phyloP scores from a whole-genome alignment of 2,797 vertebrate species.

The Neostethus bicornis region DNA sequence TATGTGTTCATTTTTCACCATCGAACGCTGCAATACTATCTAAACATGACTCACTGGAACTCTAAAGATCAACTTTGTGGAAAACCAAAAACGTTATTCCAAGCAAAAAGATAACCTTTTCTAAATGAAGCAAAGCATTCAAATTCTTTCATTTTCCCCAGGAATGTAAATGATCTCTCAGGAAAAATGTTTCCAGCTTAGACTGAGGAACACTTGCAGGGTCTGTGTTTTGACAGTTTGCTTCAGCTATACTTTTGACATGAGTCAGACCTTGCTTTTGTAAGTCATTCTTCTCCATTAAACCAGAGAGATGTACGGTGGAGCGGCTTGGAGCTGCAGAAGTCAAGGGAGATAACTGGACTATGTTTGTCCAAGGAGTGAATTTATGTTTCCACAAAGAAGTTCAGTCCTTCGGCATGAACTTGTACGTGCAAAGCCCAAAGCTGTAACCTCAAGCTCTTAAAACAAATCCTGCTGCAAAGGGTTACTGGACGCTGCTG shows the following conservation, averaged over 20 bases:
- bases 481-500: constrained; percentile 60
- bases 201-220: constrained; percentile 14
- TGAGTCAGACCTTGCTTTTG: constrained; percentile 48
- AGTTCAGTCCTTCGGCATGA: constrained; percentile 36
- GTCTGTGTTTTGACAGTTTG: constrained; percentile 45
- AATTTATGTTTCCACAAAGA: constrained; percentile 44
- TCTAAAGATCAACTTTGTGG: too few relatives aligned
- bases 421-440: constrained; percentile 39
- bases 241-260: constrained; percentile 44
- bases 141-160: constrained; percentile 20
- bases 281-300: constrained; percentile 25
- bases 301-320: constrained; percentile 30
- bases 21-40: too few relatives aligned
- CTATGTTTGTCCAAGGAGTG: constrained; percentile 47
- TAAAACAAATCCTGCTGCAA: constrained; percentile 36
- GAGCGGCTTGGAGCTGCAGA: constrained; percentile 20
- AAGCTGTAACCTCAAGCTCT: constrained; percentile 46
- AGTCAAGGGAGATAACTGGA: constrained; percentile 45
- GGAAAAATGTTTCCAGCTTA: constrained; percentile 21
- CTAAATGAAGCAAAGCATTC: constrained; percentile 20
- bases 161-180: constrained; percentile 11
- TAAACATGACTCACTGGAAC: too few relatives aligned
- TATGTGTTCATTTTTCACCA: neutral
- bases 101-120: too few relatives aligned
- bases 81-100: too few relatives aligned